phyloP scores from a whole-genome alignment of 2,888 invertebrate genomes.

The Drosophila mercatorum region DNA sequence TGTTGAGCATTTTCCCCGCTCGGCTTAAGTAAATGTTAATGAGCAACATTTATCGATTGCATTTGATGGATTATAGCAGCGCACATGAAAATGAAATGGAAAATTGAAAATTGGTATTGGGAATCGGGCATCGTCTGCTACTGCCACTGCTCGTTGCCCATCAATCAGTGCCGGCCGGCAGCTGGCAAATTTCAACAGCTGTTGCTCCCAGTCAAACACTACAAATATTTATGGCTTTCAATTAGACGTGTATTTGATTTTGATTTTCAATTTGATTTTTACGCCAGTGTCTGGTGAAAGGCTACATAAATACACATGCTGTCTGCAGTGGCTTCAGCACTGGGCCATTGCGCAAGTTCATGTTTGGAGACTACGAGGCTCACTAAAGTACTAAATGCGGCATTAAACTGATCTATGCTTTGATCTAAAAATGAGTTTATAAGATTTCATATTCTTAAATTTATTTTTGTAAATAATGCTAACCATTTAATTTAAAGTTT shows the following conservation, averaged over 20 bases:
- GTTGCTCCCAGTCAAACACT: slow-evolving; percentile 30
- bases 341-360: neutral
- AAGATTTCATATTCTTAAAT: neutral
- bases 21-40: slow-evolving; percentile 30
- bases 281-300: slow-evolving; percentile 18
- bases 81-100: slow-evolving; percentile 1
- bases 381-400: neutral
- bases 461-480: neutral
- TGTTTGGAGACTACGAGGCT: neutral
- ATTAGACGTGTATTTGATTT: slow-evolving; percentile 46
- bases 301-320: slow-evolving; percentile 6
- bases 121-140: slow-evolving; percentile 9
- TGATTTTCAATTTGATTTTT: slow-evolving; percentile 25
- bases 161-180: slow-evolving; percentile 51
- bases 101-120: slow-evolving; percentile 7
- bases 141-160: slow-evolving; percentile 24
- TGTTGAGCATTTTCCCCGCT: slow-evolving; percentile 22
- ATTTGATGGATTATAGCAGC: slow-evolving; percentile 47
- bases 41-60: slow-evolving; percentile 59
- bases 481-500: no score
- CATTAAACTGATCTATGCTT: neutral
- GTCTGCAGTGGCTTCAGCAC: neutral
- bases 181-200: slow-evolving; percentile 61
- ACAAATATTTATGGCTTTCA: slow-evolving; percentile 50
- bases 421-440: neutral